Evolutionary conservation across 2,113 vertebrate species (phyloP).

Genomic region (Equus quagga): DNA sequence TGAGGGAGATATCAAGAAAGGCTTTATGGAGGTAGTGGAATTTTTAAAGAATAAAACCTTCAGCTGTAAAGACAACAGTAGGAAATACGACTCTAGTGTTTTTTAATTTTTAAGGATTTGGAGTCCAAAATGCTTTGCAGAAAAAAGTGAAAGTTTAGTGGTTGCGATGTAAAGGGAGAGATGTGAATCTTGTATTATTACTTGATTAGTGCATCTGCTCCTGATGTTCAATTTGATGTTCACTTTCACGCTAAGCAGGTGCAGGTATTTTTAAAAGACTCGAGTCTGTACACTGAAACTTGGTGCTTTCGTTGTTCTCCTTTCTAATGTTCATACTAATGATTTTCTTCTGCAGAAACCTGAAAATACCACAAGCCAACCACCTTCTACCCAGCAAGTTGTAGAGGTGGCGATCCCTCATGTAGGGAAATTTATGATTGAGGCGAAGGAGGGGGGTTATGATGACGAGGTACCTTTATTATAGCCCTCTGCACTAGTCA

Average conservation of each 20-base stretch:
- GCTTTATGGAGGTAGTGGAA: neutral
- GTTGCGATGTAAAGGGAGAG: neutral
- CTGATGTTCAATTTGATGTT: constrained; percentile 3
- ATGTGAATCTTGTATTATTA: neutral
- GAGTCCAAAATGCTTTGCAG: neutral
- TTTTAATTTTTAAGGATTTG: constrained; percentile 34
- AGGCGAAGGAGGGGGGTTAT: constrained; percentile 97
- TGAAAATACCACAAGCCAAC: constrained; percentile 87
- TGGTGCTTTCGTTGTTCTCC: neutral
- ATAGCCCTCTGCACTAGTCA: constrained; percentile 69
- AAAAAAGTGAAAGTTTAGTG: neutral
- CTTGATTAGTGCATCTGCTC: neutral
- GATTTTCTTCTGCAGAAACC: constrained; percentile 90
- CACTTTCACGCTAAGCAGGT: neutral
- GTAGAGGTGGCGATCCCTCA: constrained; percentile 97
- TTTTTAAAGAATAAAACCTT: neutral
- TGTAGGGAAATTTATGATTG: constrained; percentile 96
- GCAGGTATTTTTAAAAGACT: neutral
- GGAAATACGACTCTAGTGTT: neutral
- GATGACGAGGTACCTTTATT: constrained; percentile 96
- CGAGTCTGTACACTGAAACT: neutral
- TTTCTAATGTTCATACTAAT: constrained; percentile 77
- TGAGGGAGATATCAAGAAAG: neutral
- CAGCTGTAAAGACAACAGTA: neutral
- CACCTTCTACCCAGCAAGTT: constrained; percentile 91